These are phyloP conservation scores for Lordiphosa mommai DNA, from an alignment of 1,140 invertebrate genomes.

Conservation along the genomic window DNA sequence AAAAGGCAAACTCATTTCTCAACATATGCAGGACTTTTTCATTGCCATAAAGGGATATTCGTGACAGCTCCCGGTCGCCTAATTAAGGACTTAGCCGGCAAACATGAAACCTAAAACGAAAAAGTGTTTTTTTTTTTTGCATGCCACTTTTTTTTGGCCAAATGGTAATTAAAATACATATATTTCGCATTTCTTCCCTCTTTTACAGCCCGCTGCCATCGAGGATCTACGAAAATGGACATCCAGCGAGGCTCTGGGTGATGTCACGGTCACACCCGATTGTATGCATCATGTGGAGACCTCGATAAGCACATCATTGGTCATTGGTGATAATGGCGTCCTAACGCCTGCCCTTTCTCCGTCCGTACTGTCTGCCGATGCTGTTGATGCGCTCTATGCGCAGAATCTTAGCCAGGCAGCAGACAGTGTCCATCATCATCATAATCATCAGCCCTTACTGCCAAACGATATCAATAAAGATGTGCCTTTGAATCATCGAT, in stretches of 20 bases:
- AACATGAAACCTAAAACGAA: conserved; percentile 16
- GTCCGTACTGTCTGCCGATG: conserved; percentile 77
- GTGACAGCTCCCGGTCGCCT: conserved; percentile 43
- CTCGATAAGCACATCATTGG: conserved; percentile 72
- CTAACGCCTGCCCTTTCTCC: conserved; percentile 74
- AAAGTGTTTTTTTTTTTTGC: conserved; percentile 33
- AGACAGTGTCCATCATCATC: conserved; percentile 58
- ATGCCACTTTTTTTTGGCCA: conserved; percentile 47
- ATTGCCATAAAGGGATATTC: conserved; percentile 36
- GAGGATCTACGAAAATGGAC: conserved; percentile 91
- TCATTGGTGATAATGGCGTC: conserved; percentile 72
- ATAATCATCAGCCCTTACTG: conserved; percentile 46
- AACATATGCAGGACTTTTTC: conserved; percentile 13
- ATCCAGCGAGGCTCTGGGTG: conserved; percentile 89
- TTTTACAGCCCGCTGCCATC: conserved; percentile 87
- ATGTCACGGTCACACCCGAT: conserved; percentile 88
- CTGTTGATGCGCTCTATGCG: conserved; percentile 66
- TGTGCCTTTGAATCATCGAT: conserved; percentile 88
- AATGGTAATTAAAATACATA: conserved; percentile 55
- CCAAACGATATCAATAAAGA: conserved; percentile 82
- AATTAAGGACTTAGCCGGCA: conserved; percentile 41
- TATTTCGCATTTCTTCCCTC: not conserved
- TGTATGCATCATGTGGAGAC: conserved; percentile 82
- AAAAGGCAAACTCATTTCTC: conserved; percentile 37
- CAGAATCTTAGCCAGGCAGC: conserved; percentile 65